Evolutionary conservation across 2,113 vertebrate genomes (phyloP).

Genomic region (Chelonoidis abingdonii): DNA sequence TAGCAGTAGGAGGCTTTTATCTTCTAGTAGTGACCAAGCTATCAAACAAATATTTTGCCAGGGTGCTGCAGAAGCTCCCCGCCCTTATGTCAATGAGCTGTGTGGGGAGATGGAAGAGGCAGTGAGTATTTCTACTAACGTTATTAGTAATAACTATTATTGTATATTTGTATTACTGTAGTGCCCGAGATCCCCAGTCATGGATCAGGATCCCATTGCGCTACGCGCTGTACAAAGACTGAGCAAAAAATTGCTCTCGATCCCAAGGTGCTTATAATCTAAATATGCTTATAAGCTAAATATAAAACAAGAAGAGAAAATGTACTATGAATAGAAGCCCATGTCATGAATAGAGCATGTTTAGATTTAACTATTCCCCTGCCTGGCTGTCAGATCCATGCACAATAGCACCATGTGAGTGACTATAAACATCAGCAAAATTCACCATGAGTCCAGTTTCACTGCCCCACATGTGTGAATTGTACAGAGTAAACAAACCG

Average conservation of each 20-base stretch:
- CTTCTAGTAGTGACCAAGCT: background rate
- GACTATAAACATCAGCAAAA: accelerated
- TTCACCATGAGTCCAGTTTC: background rate
- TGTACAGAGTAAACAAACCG: accelerated
- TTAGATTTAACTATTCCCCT: background rate
- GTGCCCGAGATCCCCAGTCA: background rate
- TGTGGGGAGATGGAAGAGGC: background rate
- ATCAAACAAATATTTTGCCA: background rate
- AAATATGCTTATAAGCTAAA: background rate
- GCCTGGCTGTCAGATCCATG: background rate
- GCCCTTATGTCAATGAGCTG: background rate
- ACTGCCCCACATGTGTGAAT: too few relatives aligned
- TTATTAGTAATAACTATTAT: background rate
- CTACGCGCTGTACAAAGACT: background rate
- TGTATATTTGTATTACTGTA: background rate
- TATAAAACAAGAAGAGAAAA: background rate
- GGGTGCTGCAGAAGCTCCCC: background rate
- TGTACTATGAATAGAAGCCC: background rate
- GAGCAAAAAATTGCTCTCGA: background rate
- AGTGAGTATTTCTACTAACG: background rate
- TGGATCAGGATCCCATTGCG: background rate
- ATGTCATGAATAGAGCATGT: accelerated
- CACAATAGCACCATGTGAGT: accelerated
- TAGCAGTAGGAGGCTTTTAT: background rate
- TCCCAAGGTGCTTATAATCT: background rate